A percentile compares a stretch with the other conserved stretches of the same genome.
Evolutionary conservation across 2,797 vertebrate genomes (phyloP).

Genomic region (Danio aesculapii): DNA sequence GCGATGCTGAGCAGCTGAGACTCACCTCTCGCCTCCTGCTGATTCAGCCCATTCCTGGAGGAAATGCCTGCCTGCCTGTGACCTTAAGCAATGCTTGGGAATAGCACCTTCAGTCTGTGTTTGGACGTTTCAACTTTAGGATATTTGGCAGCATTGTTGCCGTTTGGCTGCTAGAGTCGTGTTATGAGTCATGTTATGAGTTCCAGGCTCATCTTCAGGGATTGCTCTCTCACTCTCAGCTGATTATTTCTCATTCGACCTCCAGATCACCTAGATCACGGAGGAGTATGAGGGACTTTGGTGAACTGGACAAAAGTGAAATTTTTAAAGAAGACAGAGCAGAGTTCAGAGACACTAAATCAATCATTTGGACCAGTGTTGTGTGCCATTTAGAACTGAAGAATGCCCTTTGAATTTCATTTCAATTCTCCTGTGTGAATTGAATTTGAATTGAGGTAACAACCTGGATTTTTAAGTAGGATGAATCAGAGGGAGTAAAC

Average conservation of each 20-base stretch:
- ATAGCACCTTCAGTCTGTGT: slow-evolving; percentile 19
- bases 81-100: slow-evolving; percentile 11
- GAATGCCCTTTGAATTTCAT: not conserved
- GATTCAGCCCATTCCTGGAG: slow-evolving; percentile 33
- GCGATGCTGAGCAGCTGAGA: slow-evolving; percentile 19
- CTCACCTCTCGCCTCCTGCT: slow-evolving; percentile 37
- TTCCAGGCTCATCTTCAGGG: slow-evolving; percentile 5
- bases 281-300: not conserved
- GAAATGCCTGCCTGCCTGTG: slow-evolving; percentile 30
- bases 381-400: not conserved
- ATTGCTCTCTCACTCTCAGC: not conserved
- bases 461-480: not conserved
- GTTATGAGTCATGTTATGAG: slow-evolving; percentile 27
- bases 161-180: slow-evolving; percentile 9
- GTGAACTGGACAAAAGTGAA: not conserved
- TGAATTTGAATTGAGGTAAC: slow-evolving; percentile 4
- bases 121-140: slow-evolving; percentile 30
- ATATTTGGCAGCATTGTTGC: slow-evolving; percentile 27
- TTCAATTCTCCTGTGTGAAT: not conserved
- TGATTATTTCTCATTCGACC: slow-evolving; percentile 8
- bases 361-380: slow-evolving; percentile 13
- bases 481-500: not conserved
- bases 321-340: slow-evolving; percentile 3
- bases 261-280: slow-evolving; percentile 6
- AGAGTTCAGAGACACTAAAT: slow-evolving; percentile 25